phyloP scores from a whole-genome alignment of 2,113 vertebrate species.

The Microcebus griseorufus region DNA sequence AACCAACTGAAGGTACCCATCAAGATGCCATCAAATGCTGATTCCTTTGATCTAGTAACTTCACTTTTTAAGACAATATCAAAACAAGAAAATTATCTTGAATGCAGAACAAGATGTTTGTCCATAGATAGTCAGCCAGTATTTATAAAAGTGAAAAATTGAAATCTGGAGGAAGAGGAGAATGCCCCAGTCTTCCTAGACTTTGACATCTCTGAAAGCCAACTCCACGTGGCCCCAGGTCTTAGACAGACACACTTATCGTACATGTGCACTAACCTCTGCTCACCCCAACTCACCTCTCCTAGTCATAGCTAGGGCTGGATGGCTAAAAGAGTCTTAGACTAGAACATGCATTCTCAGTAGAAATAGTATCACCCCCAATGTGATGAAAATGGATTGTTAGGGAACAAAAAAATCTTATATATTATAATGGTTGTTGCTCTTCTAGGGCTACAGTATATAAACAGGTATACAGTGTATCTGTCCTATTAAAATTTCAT shows the following conservation, averaged over 20 bases:
- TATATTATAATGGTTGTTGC: neutral
- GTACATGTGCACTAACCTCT: rapidly evolving
- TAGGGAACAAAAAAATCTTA: neutral
- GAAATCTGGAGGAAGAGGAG: neutral
- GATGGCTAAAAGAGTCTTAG: neutral
- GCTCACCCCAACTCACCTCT: neutral
- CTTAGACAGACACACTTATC: neutral
- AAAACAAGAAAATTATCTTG: neutral
- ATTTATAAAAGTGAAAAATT: neutral
- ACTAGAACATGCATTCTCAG: neutral
- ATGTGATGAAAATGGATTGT: neutral
- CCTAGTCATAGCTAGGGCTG: neutral
- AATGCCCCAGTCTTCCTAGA: too few relatives aligned
- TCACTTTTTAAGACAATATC: neutral
- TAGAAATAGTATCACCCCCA: neutral
- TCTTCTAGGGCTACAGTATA: neutral
- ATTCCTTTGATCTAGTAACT: neutral
- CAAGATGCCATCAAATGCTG: neutral
- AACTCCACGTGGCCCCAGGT: neutral
- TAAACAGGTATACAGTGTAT: neutral
- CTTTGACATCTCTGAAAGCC: neutral
- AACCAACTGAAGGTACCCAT: too few relatives aligned
- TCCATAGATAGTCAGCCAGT: neutral
- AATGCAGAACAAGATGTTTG: neutral
- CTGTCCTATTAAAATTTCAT: neutral